These are phyloP conservation scores for Florisuga fusca DNA, from an alignment of 2,797 vertebrate species.

Conservation along the genomic window DNA sequence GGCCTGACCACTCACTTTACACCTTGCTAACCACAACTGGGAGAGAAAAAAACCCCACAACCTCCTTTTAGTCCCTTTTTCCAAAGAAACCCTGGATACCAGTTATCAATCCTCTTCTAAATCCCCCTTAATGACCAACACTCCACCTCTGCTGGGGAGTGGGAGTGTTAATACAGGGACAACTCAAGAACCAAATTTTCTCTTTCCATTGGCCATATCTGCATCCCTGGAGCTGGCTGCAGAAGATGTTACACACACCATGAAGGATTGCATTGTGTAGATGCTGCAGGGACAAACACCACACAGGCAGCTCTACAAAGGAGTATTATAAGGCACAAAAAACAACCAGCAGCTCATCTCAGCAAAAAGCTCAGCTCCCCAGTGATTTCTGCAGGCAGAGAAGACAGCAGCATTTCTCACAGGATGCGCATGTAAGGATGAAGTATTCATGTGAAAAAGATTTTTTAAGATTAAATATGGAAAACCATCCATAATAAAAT, in stretches of 20 bases:
- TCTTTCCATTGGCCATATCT: neutral
- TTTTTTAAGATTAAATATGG: neutral
- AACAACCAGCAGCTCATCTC: neutral
- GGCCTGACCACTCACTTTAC: neutral
- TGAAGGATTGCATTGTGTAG: slow-evolving; percentile 35
- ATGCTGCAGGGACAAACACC: slow-evolving; percentile 9
- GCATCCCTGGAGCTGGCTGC: neutral
- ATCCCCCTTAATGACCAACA: neutral
- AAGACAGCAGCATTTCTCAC: neutral
- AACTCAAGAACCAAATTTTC: neutral
- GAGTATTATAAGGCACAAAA: neutral
- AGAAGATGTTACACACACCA: neutral
- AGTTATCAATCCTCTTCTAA: neutral
- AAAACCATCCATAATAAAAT: neutral
- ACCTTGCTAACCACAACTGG: neutral
- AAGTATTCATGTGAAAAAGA: neutral
- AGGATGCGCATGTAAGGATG: neutral
- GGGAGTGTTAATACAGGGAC: neutral
- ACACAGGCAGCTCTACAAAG: slow-evolving; percentile 9
- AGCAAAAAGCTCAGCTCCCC: neutral
- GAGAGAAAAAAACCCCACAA: neutral
- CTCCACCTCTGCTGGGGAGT: neutral
- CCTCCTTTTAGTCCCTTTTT: neutral
- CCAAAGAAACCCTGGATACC: neutral
- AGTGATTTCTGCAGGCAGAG: neutral